phyloP scores from a whole-genome alignment of 2,888 invertebrate genomes.

The Andrena minutula region DNA sequence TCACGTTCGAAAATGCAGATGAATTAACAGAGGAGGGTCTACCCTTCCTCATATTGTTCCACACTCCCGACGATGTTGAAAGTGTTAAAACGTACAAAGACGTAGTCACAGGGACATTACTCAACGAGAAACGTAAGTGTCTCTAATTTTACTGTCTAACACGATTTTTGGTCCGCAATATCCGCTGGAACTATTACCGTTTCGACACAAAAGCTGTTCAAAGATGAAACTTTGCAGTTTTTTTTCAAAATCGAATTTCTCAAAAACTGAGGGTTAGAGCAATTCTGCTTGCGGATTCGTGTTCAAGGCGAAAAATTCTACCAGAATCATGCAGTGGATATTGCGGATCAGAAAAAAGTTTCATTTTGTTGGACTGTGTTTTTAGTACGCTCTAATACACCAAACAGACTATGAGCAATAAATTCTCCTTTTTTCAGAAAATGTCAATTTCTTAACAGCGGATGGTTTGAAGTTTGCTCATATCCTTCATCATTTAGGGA shows the following conservation, averaged over 20 bases:
- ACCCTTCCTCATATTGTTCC: slow-evolving; percentile 99
- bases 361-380: no score
- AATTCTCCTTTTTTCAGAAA: slow-evolving; percentile 88
- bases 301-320: no score
- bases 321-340: no score
- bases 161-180: no score
- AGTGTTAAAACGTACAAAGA: slow-evolving; percentile 95
- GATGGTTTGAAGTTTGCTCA: slow-evolving; percentile 99
- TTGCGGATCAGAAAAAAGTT: no score
- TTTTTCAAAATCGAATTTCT: no score
- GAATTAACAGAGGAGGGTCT: slow-evolving; percentile 99
- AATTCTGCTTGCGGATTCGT: no score
- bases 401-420: not conserved
- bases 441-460: slow-evolving; percentile 97
- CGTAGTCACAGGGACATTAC: slow-evolving; percentile 91
- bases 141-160: no score
- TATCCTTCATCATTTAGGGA: slow-evolving; percentile 98
- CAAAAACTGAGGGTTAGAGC: no score
- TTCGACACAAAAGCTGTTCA: no score
- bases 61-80: slow-evolving; percentile 92
- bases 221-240: no score
- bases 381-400: not conserved
- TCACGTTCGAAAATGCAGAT: slow-evolving; percentile 99
- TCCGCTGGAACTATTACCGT: no score
- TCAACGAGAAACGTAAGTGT: slow-evolving; percentile 95